These are phyloP conservation scores for Brienomyrus longianalis DNA, from an alignment of 2,113 vertebrate species.

Conservation along the genomic window DNA sequence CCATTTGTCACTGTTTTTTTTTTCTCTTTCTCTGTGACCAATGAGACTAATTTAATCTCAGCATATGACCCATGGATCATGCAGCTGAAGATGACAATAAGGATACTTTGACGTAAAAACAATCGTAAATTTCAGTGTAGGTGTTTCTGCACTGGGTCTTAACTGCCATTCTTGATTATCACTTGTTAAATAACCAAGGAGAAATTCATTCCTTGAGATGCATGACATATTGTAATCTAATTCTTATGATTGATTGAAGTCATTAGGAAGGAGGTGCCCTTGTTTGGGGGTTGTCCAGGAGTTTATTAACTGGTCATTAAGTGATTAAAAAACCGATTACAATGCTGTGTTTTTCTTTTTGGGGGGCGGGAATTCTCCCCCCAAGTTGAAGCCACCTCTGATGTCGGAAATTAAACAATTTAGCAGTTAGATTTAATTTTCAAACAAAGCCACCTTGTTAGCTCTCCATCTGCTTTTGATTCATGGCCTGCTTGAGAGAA, in stretches of 20 bases:
- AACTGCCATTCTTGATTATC: background rate
- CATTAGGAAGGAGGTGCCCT: background rate
- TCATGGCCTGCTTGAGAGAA: background rate
- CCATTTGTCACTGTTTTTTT: background rate
- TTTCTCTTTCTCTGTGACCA: background rate
- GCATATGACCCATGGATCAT: background rate
- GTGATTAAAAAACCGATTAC: background rate
- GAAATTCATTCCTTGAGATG: background rate
- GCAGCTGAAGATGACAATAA: background rate
- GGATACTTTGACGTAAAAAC: background rate
- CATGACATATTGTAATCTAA: background rate
- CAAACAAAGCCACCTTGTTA: background rate
- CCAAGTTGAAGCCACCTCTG: background rate
- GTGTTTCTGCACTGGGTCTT: background rate
- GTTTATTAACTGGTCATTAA: background rate
- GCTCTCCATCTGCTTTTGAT: background rate
- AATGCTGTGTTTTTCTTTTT: background rate
- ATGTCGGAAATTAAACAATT: background rate
- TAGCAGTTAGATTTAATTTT: background rate
- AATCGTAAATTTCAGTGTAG: background rate
- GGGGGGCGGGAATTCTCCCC: background rate
- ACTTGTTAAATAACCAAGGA: background rate
- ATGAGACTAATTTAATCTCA: background rate
- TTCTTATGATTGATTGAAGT: background rate
- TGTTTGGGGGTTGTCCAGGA: background rate